Evolutionary conservation across 2,113 vertebrate species (phyloP).

Genomic region (Morone saxatilis): DNA sequence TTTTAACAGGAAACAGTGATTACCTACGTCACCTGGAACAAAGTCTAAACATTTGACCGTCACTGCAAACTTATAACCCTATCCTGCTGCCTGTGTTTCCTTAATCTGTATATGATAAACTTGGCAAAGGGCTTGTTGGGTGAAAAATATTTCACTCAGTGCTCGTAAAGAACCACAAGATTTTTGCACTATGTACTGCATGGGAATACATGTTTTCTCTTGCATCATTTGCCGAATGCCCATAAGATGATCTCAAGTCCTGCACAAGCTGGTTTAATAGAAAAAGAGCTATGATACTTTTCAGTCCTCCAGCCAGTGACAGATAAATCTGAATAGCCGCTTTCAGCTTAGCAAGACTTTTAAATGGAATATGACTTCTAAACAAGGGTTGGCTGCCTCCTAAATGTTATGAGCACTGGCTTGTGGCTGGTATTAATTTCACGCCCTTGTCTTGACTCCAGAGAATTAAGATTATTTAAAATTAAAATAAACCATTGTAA

Average conservation of each 20-base stretch:
- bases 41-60: constrained; percentile 4
- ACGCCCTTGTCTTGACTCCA: constrained; percentile 22
- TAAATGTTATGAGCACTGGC: constrained; percentile 41
- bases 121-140: not conserved
- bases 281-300: constrained; percentile 18
- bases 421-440: constrained; percentile 47
- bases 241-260: not conserved
- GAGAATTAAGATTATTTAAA: constrained; percentile 23
- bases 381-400: not conserved
- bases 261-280: constrained; percentile 42
- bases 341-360: constrained; percentile 24
- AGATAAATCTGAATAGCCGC: constrained; percentile 1
- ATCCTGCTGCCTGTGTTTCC: not conserved
- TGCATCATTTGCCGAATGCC: constrained; percentile 28
- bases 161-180: not conserved
- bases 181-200: not conserved
- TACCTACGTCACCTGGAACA: not conserved
- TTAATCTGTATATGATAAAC: constrained; percentile 13
- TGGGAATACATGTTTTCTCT: constrained; percentile 8
- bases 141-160: not conserved
- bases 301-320: constrained; percentile 20
- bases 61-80: not conserved
- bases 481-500: constrained; percentile 32
- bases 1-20: constrained; percentile 3
- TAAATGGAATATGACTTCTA: not conserved